phyloP scores from a whole-genome alignment of 2,113 vertebrate genomes.

The Ptilonorhynchus violaceus region DNA sequence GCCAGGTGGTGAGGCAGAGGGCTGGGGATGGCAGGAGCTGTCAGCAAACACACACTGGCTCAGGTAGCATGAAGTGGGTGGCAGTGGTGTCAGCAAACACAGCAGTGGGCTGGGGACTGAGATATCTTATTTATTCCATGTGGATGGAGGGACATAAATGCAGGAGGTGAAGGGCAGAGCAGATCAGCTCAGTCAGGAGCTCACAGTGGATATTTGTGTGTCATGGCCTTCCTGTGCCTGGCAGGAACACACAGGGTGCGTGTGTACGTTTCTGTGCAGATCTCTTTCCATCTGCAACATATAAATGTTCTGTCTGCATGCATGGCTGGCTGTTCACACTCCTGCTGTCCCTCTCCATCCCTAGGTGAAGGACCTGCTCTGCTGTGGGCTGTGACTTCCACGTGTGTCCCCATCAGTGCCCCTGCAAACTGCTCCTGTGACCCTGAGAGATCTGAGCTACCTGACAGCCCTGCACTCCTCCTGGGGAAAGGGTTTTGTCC shows the following conservation, averaged over 20 bases:
- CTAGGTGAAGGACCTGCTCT: not conserved
- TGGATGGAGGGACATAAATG: not conserved
- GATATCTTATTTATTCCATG: not conserved
- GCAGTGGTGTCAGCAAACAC: not conserved
- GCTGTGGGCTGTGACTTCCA: not conserved
- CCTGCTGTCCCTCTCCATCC: not conserved
- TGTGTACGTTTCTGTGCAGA: fast-evolving
- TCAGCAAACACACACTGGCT: not conserved
- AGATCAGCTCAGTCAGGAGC: not conserved
- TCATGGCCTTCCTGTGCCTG: too few species aligned
- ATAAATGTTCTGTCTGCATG: not conserved
- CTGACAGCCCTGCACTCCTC: not conserved
- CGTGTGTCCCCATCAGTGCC: fast-evolving
- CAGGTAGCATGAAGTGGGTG: not conserved
- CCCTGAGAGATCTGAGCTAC: not conserved
- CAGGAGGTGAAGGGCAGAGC: not conserved
- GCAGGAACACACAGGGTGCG: not conserved
- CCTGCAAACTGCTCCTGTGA: not conserved
- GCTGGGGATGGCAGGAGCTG: not conserved
- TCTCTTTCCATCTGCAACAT: not conserved
- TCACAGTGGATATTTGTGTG: not conserved
- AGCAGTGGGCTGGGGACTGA: not conserved
- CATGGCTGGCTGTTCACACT: not conserved
- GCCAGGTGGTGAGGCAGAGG: not conserved
- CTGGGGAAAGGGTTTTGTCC: not conserved